These are phyloP conservation scores for Pelosia muscerda DNA, from an alignment of 2,888 invertebrate genomes.

Conservation along the genomic window DNA sequence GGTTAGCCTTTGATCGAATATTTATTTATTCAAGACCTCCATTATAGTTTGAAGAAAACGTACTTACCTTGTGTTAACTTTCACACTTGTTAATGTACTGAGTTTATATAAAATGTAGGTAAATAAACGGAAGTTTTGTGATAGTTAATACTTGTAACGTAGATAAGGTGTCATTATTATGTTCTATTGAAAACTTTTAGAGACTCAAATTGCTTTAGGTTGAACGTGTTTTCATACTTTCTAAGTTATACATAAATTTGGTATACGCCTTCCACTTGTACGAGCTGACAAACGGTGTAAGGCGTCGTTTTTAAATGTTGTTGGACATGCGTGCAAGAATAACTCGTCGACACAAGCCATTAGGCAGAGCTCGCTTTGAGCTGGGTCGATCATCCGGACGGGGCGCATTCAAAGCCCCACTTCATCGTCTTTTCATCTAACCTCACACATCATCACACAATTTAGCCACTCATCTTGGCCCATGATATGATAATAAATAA, in stretches of 20 bases:
- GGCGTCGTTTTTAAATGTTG: slow-evolving; percentile 53
- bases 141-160: background rate
- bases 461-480: slow-evolving; percentile 58
- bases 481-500: slow-evolving; percentile 61
- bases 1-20: background rate
- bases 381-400: slow-evolving; percentile 68
- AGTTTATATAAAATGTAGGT: background rate
- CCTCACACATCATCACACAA: slow-evolving; percentile 68
- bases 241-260: background rate
- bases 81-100: background rate
- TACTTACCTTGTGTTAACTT: background rate
- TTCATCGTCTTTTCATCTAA: slow-evolving; percentile 74
- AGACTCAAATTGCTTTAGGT: background rate
- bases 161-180: background rate
- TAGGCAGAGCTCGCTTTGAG: slow-evolving; percentile 72
- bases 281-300: slow-evolving; percentile 32
- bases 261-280: background rate
- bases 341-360: slow-evolving; percentile 73
- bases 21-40: background rate
- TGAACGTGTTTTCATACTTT: background rate
- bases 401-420: slow-evolving; percentile 68
- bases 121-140: background rate
- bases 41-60: background rate
- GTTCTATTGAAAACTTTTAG: background rate
- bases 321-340: slow-evolving; percentile 53